Conservation (phyloP, 2,888 invertebrate genomes). For the Heteromyza rotundicornis region DNA sequence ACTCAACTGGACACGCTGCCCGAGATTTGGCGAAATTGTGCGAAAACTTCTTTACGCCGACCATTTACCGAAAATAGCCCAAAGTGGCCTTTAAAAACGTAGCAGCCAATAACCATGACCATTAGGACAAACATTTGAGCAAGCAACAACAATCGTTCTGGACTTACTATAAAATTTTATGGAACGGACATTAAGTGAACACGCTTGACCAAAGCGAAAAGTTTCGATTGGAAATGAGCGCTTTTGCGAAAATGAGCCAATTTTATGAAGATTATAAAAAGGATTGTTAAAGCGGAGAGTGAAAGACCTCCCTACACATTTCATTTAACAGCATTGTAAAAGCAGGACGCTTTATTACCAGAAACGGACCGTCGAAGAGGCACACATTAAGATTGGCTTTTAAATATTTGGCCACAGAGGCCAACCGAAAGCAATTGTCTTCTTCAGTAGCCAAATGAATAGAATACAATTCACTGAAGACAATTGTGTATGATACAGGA, state of each 20-base stretch:
- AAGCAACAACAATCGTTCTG: not conserved
- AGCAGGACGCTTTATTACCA: not conserved
- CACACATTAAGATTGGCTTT: too few relatives aligned
- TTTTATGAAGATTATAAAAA: slow-evolving; percentile 1
- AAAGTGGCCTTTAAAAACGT: not conserved
- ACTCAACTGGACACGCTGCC: too few relatives aligned
- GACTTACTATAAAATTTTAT: not conserved
- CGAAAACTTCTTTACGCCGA: not conserved
- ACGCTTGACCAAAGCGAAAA: slow-evolving; percentile 2
- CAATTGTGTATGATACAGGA: slow-evolving; percentile 38
- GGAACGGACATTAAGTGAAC: not conserved
- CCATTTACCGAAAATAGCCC: not conserved
- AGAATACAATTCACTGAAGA: too few relatives aligned
- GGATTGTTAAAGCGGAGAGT: not conserved
- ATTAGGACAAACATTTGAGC: not conserved
- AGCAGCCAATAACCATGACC: not conserved
- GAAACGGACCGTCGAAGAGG: too few relatives aligned
- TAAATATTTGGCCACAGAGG: slow-evolving; percentile 45
- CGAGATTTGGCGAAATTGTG: not conserved
- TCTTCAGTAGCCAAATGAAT: too few relatives aligned
- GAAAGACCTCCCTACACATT: not conserved
- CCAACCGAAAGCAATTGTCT: slow-evolving; percentile 4
- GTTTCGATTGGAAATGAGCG: not conserved
- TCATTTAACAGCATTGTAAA: not conserved
- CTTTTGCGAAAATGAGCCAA: too few relatives aligned